Evolutionary conservation across 2,797 vertebrate species (phyloP), one percentile per base, ranked within the genome.

Genomic region (Micromesistius poutassou): DNA sequence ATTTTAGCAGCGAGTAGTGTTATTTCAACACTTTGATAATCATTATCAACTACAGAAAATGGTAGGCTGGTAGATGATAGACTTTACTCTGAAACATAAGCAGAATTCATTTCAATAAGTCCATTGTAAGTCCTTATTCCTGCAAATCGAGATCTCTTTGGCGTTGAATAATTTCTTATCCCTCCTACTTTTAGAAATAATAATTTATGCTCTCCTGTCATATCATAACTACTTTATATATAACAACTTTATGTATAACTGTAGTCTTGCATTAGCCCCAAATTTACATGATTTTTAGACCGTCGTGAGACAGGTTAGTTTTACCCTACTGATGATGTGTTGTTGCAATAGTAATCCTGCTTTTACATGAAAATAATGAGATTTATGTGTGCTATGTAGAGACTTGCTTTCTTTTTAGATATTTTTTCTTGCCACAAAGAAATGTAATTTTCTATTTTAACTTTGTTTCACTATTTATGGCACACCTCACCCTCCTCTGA

Each of bases 91-190:
- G 14, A 71, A 71, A 4, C 30, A 2, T 33, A 14, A 71, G 70
- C 10, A 71, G 70, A 71, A 71, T 71, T 33, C 1, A 31, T 31
- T 71, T 33, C 14, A 33, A 71, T 14, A 71, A 33, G 68, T 71
- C 68, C 68, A 31, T 31, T 71, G n/a, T n/a, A n/a, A n/a, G n/a
- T n/a, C n/a, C 68, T 30, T 71, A 31, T 71, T 71, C 68, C 68
- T 71, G 68, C 68, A 28, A 71, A 31, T 28, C 33, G 70, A 33
- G 13, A 71, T 30, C 70, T 71, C 62, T 68, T 8, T 12, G 25
- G n/a, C 31, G 30, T 71, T 71, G 16, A 71, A 71, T 71, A 31
- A 71, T 71, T 71, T 31, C 55, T 70, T 35, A 28, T n/a, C 50
- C 13, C 46, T 62, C 46, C 19, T 46, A n/a, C 74, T 66, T 71